phyloP scores from a whole-genome alignment of 1,140 invertebrate species.

The Heliconius melpomene region DNA sequence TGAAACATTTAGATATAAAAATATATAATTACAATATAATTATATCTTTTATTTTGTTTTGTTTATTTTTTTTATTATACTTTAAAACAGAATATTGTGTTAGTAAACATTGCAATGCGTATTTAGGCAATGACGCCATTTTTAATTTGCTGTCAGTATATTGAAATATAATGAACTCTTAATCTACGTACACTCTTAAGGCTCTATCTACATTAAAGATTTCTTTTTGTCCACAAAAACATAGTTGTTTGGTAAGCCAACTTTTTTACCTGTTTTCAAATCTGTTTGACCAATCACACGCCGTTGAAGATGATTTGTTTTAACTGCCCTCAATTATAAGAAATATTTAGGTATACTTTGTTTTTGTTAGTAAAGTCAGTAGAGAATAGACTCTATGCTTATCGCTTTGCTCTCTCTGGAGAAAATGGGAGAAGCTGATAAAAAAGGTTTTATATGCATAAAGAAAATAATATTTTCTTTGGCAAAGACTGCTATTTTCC shows the following conservation, averaged over 20 bases:
- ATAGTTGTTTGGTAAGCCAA: slow-evolving; percentile 47
- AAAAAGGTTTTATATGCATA: too few species aligned
- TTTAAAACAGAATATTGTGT: not conserved
- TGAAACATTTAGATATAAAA: not conserved
- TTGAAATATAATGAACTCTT: not conserved
- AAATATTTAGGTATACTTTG: not conserved
- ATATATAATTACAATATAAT: not conserved
- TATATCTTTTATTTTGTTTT: not conserved
- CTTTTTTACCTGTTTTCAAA: slow-evolving; percentile 36
- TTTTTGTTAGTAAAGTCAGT: too few species aligned
- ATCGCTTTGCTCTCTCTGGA: too few species aligned
- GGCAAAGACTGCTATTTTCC: too few species aligned
- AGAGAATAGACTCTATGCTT: too few species aligned
- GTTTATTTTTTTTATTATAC: not conserved
- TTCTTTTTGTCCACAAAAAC: slow-evolving; percentile 56
- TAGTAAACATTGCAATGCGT: not conserved
- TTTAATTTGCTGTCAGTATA: not conserved
- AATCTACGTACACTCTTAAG: slow-evolving; percentile 36
- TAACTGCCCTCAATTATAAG: not conserved
- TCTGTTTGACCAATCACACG: slow-evolving; percentile 33
- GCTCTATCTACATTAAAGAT: slow-evolving; percentile 56
- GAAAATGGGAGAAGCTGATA: too few species aligned
- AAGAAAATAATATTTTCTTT: too few species aligned
- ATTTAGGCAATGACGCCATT: not conserved
- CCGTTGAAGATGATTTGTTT: slow-evolving; percentile 28